phyloP scores from a whole-genome alignment of 2,113 vertebrate genomes.

The Hyla sarda region DNA sequence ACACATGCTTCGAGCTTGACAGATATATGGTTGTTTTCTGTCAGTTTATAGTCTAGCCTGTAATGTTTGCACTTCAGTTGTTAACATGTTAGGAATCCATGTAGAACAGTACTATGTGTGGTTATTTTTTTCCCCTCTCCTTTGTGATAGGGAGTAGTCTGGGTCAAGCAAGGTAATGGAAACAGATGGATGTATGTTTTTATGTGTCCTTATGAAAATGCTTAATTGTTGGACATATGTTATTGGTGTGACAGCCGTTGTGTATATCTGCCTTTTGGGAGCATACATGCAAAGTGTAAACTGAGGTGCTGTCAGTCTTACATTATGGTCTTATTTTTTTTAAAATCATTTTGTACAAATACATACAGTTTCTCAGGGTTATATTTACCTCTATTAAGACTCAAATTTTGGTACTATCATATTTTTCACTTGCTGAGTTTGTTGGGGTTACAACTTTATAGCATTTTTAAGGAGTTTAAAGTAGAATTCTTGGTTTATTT shows the following conservation, averaged over 20 bases:
- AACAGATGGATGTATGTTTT: conserved; percentile 34
- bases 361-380: neutral
- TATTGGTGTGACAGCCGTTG: neutral
- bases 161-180: conserved; percentile 49
- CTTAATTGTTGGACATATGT: neutral
- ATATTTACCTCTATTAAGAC: neutral
- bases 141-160: conserved; percentile 40
- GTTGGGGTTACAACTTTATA: neutral
- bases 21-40: neutral
- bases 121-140: neutral
- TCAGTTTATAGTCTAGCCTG: neutral
- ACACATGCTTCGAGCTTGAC: neutral
- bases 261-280: neutral
- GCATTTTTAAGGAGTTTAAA: neutral
- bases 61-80: neutral
- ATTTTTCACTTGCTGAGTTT: neutral
- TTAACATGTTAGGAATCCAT: conserved; percentile 8
- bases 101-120: neutral
- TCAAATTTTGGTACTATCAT: no score
- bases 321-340: neutral
- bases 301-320: neutral
- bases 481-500: no score
- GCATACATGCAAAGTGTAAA: neutral
- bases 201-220: neutral
- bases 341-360: neutral